phyloP scores from a whole-genome alignment of 2,888 invertebrate species.

The Tetragonisca angustula region DNA sequence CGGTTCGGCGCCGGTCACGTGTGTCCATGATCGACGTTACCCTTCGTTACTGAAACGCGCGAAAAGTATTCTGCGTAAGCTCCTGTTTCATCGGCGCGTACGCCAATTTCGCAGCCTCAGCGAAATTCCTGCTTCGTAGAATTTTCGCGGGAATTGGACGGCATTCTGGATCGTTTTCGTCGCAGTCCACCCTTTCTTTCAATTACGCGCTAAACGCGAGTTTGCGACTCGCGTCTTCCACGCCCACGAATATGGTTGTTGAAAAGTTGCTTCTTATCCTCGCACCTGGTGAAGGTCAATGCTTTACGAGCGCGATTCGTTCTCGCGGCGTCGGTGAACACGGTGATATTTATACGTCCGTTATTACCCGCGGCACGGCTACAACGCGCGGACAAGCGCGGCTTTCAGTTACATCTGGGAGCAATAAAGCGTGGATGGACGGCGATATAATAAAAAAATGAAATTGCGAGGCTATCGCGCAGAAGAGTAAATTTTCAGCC shows the following conservation, averaged over 20 bases:
- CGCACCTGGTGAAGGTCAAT: slow-evolving; percentile 19
- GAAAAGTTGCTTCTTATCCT: slow-evolving; percentile 37
- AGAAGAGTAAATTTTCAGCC: slow-evolving; percentile 48
- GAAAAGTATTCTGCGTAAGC: slow-evolving; percentile 11
- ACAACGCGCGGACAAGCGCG: slow-evolving; percentile 33
- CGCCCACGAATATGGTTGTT: background rate
- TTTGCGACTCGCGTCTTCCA: background rate
- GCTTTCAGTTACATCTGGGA: slow-evolving; percentile 57
- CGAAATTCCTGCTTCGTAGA: too few species aligned
- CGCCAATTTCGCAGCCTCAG: too few species aligned
- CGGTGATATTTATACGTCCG: slow-evolving; percentile 46
- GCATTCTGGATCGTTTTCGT: too few species aligned
- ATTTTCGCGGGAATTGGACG: too few species aligned
- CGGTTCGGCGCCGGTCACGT: slow-evolving; percentile 14
- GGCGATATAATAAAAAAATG: slow-evolving; percentile 48
- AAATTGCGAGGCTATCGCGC: slow-evolving; percentile 33
- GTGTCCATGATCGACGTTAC: slow-evolving; percentile 43
- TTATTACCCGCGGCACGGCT: slow-evolving; percentile 37
- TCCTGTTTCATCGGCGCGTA: too few species aligned
- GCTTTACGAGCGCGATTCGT: slow-evolving; percentile 43
- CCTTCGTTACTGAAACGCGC: slow-evolving; percentile 48
- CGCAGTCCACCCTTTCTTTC: background rate
- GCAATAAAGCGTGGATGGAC: slow-evolving; percentile 40
- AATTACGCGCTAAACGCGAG: background rate
- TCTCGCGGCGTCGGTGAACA: slow-evolving; percentile 25